A percentile compares a stretch with the other conserved stretches of the same genome.
phyloP scores from a whole-genome alignment of 2,113 vertebrate species.

The Agapornis roseicollis region DNA sequence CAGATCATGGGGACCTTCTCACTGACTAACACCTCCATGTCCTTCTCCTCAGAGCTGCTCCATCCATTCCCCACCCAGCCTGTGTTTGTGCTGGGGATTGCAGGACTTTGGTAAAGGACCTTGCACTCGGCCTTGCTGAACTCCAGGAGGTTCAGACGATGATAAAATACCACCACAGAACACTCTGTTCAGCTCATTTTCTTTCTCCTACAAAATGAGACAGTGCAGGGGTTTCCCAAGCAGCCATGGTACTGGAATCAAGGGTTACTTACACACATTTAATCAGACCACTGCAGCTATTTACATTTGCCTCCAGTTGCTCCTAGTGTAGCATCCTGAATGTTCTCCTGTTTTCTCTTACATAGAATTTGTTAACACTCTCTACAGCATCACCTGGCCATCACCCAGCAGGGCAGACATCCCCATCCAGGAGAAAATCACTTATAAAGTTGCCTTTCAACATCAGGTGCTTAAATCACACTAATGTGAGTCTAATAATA shows the following conservation, averaged over 20 bases:
- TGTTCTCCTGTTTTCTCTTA: neutral
- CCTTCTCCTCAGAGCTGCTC: neutral
- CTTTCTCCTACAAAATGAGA: neutral
- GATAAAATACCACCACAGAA: neutral
- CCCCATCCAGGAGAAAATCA: neutral
- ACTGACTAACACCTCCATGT: neutral
- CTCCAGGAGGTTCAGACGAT: neutral
- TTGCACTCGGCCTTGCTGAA: neutral
- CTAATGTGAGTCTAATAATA: neutral
- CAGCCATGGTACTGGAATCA: accelerated
- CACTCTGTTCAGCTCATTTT: neutral
- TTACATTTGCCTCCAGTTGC: neutral
- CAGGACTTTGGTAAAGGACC: neutral
- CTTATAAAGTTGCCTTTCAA: neutral
- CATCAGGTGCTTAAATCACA: neutral
- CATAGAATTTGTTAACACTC: too few species aligned
- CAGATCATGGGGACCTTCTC: neutral
- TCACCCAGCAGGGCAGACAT: neutral
- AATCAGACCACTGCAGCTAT: neutral
- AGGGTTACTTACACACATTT: neutral
- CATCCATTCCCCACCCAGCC: neutral
- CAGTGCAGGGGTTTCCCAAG: neutral
- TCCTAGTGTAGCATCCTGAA: neutral
- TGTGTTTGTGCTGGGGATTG: neutral
- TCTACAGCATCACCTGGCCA: neutral